Conservation (phyloP, 2,113 vertebrate genomes). For the Chinchilla lanigera region DNA sequence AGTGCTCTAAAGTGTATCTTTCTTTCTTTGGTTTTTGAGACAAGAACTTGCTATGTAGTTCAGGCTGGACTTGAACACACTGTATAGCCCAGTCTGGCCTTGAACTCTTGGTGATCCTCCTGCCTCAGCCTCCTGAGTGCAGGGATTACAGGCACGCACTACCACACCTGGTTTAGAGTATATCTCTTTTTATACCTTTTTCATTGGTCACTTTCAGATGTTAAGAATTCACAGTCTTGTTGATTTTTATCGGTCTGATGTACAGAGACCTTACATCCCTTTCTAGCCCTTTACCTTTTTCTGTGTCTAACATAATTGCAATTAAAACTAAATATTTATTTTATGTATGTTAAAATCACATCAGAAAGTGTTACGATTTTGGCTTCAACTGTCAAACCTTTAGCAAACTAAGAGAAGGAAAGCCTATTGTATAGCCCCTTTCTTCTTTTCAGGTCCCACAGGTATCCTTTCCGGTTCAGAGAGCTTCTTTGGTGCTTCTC, state of each 20-base stretch:
- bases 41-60: neutral
- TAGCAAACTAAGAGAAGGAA: neutral
- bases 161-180: neutral
- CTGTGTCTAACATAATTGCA: neutral
- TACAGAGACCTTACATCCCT: neutral
- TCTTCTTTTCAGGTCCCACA: neutral
- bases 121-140: neutral
- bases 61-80: neutral
- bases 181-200: neutral
- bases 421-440: neutral
- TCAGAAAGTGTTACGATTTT: neutral
- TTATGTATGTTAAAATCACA: neutral
- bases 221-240: neutral
- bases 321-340: neutral
- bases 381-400: neutral
- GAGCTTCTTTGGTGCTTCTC: neutral
- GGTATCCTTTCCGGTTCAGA: neutral
- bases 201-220: neutral
- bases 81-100: neutral
- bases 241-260: neutral
- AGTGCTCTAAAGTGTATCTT: neutral
- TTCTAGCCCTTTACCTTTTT: neutral
- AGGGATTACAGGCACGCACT: neutral
- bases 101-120: neutral
- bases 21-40: neutral